Evolutionary conservation across 2,797 vertebrate species (phyloP), one percentile per base, ranked within the genome.

Genomic region (Chiroxiphia lanceolata): DNA sequence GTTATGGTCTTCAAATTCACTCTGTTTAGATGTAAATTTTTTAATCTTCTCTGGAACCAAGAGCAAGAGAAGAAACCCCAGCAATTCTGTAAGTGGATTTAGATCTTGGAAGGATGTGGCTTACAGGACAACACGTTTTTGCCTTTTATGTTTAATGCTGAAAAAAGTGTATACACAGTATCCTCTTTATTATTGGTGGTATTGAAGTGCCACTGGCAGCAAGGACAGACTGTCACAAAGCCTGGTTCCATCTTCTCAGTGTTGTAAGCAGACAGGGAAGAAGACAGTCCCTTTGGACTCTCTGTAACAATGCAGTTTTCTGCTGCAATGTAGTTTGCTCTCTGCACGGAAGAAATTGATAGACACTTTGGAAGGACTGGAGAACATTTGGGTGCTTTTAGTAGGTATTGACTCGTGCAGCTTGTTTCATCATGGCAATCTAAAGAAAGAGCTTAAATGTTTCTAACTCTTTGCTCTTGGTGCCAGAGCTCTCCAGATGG

Each of bases 1-100:
- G 69, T 77, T 83, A 68, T 0, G 0, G 22, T 57, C 61, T 80
- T 92, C 71, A 83, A 61, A 47, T 84, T 90, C 80, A 82, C 51
- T 93, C 54, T 45, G 80, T 93, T 95, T 89, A 90, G 61, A 53
- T 87, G 76, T 79, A 51, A 56, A 54, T 89, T 96, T 82, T 97
- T 93, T 40, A 75, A 95, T 90, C 80, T 89, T 13, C 31, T 42
- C 69, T 94, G 83, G 63, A 97, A 79, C 60, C 93, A 53, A 93
- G 65, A 89, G 23, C 47, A 71, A 90, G 72, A 63, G 71, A 76
- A 95, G 44, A 51, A 83, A 70, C 10, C 34, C 59, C 51, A 59
- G 40, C 53, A 75, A 84, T 89, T 91, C 75, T 65, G 23, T 87
- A 92, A 94, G 57, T 76, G 53, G 48, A 56, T 94, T 92, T 92